Evolutionary conservation across 2,797 vertebrate species (phyloP).

Genomic region (Cichlasoma orientale): DNA sequence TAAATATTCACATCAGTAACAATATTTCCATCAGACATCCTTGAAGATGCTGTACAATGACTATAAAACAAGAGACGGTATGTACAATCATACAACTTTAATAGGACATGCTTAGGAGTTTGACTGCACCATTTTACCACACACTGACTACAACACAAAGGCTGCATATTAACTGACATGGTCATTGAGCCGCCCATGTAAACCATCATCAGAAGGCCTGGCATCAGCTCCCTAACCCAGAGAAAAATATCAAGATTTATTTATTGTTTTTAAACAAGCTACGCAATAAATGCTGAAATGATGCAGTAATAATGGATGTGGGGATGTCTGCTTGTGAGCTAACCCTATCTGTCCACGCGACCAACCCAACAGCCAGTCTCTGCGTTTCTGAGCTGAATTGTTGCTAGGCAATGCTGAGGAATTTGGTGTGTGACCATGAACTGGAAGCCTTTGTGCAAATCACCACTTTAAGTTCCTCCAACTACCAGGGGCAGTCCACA

Average conservation of each 20-base stretch:
- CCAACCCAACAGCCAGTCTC: conserved; percentile 56
- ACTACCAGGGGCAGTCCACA: conserved; percentile 47
- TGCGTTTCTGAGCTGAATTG: conserved; percentile 63
- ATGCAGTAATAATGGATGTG: conserved; percentile 58
- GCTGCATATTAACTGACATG: conserved; percentile 77
- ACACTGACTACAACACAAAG: conserved; percentile 79
- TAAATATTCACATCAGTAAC: conserved; percentile 83
- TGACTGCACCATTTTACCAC: conserved; percentile 78
- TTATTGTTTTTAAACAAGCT: conserved; percentile 29
- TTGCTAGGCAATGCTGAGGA: conserved; percentile 80
- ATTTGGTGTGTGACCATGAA: conserved; percentile 78
- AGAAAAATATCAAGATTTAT: conserved; percentile 31
- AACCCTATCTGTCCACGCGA: conserved; percentile 58
- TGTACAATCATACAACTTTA: conserved; percentile 81
- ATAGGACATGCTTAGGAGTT: conserved; percentile 83
- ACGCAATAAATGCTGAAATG: conserved; percentile 51
- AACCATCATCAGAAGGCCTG: conserved; percentile 39
- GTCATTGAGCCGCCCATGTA: conserved; percentile 51
- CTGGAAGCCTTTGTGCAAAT: conserved; percentile 79
- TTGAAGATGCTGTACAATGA: conserved; percentile 75
- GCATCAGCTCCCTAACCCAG: conserved; percentile 54
- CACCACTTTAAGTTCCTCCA: conserved; percentile 65
- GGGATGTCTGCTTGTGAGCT: conserved; percentile 59
- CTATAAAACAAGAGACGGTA: conserved; percentile 83
- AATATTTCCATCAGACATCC: conserved; percentile 71